Evolutionary conservation across 64 coral and sea anemone species (phyloP).

Genomic region (Orbicella faveolata): DNA sequence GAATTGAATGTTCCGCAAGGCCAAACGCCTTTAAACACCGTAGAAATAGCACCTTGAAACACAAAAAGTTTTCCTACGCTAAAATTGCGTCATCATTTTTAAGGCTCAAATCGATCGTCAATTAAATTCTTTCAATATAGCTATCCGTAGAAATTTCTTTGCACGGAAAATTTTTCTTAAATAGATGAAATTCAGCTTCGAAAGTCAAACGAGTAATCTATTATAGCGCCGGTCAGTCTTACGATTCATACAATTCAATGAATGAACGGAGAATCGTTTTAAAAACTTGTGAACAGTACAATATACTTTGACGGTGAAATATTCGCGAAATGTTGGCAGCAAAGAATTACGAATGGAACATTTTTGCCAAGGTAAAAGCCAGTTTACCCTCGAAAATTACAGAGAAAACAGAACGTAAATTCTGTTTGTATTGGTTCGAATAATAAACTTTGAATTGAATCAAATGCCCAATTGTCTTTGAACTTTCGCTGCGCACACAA

Average conservation of each 20-base stretch:
- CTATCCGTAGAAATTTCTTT: not conserved
- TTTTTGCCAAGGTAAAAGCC: not conserved
- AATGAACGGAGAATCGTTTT: not conserved
- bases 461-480: not conserved
- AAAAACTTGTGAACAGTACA: not conserved
- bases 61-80: not conserved
- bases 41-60: not conserved
- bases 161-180: not conserved
- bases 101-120: not conserved
- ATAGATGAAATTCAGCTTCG: not conserved
- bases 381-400: not conserved
- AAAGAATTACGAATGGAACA: not conserved
- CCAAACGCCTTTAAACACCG: not conserved
- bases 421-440: not conserved
- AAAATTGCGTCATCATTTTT: not conserved
- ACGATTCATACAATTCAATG: not conserved
- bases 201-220: not conserved
- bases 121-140: not conserved
- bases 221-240: too few species aligned
- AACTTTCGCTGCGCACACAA: not conserved
- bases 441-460: slow-evolving; percentile 9
- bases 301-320: slow-evolving; percentile 31
- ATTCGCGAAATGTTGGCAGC: slow-evolving; percentile 7
- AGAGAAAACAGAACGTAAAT: not conserved
- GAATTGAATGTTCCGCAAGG: too few species aligned